Percentiles rank a stretch among this genome's conserved stretches.
Conservation (phyloP, 2,113 vertebrate species). For the Neodon shergylaensis region DNA sequence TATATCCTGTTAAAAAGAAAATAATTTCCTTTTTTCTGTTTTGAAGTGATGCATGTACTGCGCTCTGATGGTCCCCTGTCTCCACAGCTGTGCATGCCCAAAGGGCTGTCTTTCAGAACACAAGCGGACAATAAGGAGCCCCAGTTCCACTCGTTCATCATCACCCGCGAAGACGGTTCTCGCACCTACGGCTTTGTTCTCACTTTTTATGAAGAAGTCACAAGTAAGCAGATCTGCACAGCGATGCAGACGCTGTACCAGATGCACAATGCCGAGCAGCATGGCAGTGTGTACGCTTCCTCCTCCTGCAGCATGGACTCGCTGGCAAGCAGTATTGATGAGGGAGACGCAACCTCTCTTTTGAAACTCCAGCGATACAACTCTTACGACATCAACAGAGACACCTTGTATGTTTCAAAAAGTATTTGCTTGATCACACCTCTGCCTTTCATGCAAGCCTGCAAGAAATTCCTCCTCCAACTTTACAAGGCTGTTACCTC, state of each 20-base stretch:
- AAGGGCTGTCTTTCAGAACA: constrained; percentile 96
- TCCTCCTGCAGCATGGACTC: constrained; percentile 98
- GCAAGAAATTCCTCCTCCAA: constrained; percentile 94
- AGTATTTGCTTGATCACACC: constrained; percentile 96
- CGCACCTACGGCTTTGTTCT: constrained; percentile 96
- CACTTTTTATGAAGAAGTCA: constrained; percentile 97
- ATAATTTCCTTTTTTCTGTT: not conserved
- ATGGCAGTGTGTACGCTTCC: constrained; percentile 89
- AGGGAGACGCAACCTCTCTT: constrained; percentile 89
- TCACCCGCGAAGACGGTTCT: constrained; percentile 93
- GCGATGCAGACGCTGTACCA: constrained; percentile 98
- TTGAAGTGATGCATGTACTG: not conserved
- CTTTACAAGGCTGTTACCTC: constrained; percentile 93
- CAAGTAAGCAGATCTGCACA: constrained; percentile 92
- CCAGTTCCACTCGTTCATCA: constrained; percentile 95
- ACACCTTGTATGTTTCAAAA: constrained; percentile 96
- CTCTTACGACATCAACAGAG: constrained; percentile 92
- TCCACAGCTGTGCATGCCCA: constrained; percentile 96
- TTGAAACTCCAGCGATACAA: constrained; percentile 88
- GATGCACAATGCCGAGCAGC: constrained; percentile 97
- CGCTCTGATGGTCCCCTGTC: constrained; percentile 39
- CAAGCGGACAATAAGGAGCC: constrained; percentile 91
- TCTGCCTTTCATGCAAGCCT: constrained; percentile 97
- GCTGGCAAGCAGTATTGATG: constrained; percentile 92
- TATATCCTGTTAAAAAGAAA: not conserved